Evolutionary conservation across 2,113 vertebrate species (phyloP).

Genomic region (Oophaga pumilio): DNA sequence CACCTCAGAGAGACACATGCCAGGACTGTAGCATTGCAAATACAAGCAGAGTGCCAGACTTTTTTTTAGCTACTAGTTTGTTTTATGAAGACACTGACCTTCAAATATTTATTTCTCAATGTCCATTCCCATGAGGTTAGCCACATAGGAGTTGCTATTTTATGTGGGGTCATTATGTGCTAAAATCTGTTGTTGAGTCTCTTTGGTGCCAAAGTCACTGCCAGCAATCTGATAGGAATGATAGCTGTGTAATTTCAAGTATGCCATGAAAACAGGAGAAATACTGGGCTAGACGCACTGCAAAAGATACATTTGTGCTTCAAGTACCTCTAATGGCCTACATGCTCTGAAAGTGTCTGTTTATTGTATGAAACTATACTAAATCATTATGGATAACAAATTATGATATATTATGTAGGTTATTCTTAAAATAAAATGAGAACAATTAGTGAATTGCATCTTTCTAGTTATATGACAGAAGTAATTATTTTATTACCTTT

Average conservation of each 20-base stretch:
- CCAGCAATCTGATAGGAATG: slow-evolving; percentile 77
- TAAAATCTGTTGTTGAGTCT: slow-evolving; percentile 84
- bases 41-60: slow-evolving; percentile 16
- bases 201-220: slow-evolving; percentile 74
- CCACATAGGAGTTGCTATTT: slow-evolving; percentile 73
- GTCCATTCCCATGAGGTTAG: slow-evolving; percentile 76
- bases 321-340: background rate
- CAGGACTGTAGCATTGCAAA: slow-evolving; percentile 11
- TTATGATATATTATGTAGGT: background rate
- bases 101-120: slow-evolving; percentile 80
- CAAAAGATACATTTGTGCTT: background rate
- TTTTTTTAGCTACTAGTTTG: slow-evolving; percentile 63
- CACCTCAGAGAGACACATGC: background rate
- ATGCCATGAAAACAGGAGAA: slow-evolving; percentile 67
- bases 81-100: slow-evolving; percentile 77
- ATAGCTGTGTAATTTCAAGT: slow-evolving; percentile 78
- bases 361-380: background rate
- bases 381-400: background rate
- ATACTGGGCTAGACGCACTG: slow-evolving; percentile 52
- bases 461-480: background rate
- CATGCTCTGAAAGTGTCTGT: too few relatives aligned
- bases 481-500: background rate
- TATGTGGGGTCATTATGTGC: slow-evolving; percentile 75
- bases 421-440: background rate
- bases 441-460: background rate